These are phyloP conservation scores for Sarcophaga caerulescens DNA, from an alignment of 2,888 invertebrate genomes.

Conservation along the genomic window DNA sequence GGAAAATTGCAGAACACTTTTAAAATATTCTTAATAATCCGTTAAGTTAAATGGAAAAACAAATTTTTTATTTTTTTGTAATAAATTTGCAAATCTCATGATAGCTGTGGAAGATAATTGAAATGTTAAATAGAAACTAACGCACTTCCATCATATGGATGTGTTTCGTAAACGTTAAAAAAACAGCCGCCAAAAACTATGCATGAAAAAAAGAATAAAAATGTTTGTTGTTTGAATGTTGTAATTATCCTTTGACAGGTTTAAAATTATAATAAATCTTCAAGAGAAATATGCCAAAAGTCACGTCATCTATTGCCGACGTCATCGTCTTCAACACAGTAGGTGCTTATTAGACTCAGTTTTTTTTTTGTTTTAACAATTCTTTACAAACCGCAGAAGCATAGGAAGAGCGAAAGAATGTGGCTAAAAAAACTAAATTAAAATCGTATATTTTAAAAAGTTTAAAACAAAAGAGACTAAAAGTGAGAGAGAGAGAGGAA, in stretches of 20 bases:
- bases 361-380: neutral
- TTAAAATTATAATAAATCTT: conserved; percentile 64
- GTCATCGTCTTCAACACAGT: conserved; percentile 55
- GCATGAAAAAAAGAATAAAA: neutral
- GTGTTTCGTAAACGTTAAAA: neutral
- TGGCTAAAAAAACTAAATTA: conserved; percentile 60
- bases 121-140: conserved; percentile 59
- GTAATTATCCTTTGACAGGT: conserved; percentile 66
- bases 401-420: conserved; percentile 9
- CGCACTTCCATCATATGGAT: conserved; percentile 43
- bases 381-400: neutral
- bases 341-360: conserved; percentile 59
- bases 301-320: conserved; percentile 49
- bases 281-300: conserved; percentile 49
- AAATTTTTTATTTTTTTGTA: neutral
- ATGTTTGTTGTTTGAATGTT: neutral
- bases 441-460: conserved; percentile 55
- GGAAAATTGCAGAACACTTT: neutral
- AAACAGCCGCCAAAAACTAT: neutral
- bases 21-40: neutral
- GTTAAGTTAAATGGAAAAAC: neutral
- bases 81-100: conserved; percentile 13
- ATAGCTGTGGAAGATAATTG: conserved; percentile 46
- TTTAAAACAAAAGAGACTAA: conserved; percentile 9
- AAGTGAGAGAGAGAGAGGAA: neutral